Base-by-base conservation (phyloP, 2,888 invertebrate species). In the Octonoba sinensis region DNA sequence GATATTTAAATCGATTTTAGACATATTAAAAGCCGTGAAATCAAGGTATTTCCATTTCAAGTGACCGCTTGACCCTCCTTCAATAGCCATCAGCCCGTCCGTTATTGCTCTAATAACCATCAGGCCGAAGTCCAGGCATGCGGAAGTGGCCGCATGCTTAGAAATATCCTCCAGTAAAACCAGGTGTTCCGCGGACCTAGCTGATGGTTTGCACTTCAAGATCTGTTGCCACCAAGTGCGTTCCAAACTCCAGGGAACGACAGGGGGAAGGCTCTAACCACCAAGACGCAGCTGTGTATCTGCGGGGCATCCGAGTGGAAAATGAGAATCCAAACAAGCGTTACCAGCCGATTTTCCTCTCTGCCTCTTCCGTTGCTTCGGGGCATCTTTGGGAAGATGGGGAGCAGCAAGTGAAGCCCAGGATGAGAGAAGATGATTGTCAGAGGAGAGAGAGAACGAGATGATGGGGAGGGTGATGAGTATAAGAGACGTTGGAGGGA, bases 311-410 rank as follows among this genome's bases (percentile, higher is more conserved):
- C 51, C 62, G 36, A 46, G 65, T 46, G 65, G 81, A 82, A 82
- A 82, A 82, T 82, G 81, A 82, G 81, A 82, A 82, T 27, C 74
- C 81, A 82, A 82, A 75, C 81, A 82, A 75, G 74, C 81, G 81
- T 75, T 70, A 69, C 81, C 56, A 36, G 62, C 70, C 77, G 76
- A 69, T 67, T 65, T 70, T 47, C 57, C 70, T 59, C 51, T 22
- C 54, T 47, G 15, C 18, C 47, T 20, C 20, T 47, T 15, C n/a
- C 46, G 24, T 54, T 54, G 49, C 67, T 56, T 46, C 47, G 54
- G 24, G 22, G 59, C 22, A 54, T 56, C 16, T 12, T n/a, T 15
- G 11, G 27, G 64, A 36, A n/a, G 64, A n/a, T 36, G 18, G 44
- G 64, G 44, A 64, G 66, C 44, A 44, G 54, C 20, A 49, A 57